These are phyloP conservation scores for Perizoma flavofasciatum DNA, from an alignment of 2,888 invertebrate genomes.

Conservation along the genomic window DNA sequence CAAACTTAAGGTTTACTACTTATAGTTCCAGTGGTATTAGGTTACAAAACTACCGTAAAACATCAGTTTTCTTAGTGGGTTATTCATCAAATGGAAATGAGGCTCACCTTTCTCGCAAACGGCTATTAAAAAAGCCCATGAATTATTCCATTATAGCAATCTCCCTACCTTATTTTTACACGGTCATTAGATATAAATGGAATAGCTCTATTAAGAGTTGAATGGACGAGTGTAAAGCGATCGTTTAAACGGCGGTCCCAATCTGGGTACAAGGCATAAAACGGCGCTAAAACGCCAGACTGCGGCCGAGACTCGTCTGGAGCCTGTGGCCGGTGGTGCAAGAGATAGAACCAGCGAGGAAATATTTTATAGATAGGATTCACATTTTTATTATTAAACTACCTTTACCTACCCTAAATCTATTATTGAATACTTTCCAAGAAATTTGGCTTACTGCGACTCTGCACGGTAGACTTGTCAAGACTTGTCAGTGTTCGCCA, in stretches of 20 bases:
- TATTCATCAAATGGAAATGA: neutral
- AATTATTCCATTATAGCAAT: conserved; percentile 37
- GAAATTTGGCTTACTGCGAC: too few species aligned
- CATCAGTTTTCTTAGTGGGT: neutral
- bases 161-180: conserved; percentile 60
- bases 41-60: too few species aligned
- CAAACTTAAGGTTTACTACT: too few species aligned
- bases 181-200: conserved; percentile 73
- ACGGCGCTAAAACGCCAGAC: conserved; percentile 66
- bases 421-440: too few species aligned
- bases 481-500: too few species aligned
- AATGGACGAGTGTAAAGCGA: conserved; percentile 71
- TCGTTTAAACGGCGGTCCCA: conserved; percentile 67
- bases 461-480: too few species aligned
- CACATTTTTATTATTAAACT: too few species aligned
- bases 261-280: conserved; percentile 74
- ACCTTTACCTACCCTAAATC: too few species aligned
- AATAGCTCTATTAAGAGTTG: conserved; percentile 69
- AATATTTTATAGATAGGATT: neutral
- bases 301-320: conserved; percentile 45
- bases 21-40: too few species aligned
- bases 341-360: conserved; percentile 35
- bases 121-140: conserved; percentile 28
- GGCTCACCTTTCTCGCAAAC: conserved; percentile 8
- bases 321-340: conserved; percentile 33